Conservation (phyloP, 2,888 invertebrate species). For the Dromius quadrimaculatus region DNA sequence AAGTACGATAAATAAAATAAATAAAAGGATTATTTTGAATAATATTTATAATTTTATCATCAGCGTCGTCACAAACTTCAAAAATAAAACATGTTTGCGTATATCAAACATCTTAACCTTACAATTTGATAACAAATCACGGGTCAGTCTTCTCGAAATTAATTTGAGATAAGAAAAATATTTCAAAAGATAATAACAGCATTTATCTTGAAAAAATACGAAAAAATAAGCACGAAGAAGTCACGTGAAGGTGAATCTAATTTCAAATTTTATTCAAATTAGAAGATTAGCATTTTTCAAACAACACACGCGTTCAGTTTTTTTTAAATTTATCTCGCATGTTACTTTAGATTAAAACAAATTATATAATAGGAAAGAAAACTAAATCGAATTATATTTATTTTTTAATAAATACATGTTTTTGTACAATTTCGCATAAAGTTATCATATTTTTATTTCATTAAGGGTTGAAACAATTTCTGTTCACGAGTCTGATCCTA, state of each 20-base stretch:
- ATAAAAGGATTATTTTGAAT: too few species aligned
- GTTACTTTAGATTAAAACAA: neutral
- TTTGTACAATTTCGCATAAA: too few species aligned
- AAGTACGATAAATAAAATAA: too few species aligned
- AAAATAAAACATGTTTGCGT: too few species aligned
- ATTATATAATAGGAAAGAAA: neutral
- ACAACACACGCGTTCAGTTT: neutral
- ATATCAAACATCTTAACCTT: too few species aligned
- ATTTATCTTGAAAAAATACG: conserved; percentile 30
- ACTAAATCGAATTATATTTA: neutral
- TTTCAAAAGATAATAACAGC: conserved; percentile 16
- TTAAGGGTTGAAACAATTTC: too few species aligned
- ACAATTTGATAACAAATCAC: too few species aligned
- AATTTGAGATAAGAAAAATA: conserved; percentile 1
- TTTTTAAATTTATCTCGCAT: conserved; percentile 1
- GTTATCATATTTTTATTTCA: too few species aligned
- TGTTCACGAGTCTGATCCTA: too few species aligned
- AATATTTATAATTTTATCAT: too few species aligned
- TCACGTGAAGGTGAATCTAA: conserved; percentile 46
- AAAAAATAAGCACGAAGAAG: conserved; percentile 20
- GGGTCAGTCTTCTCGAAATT: too few species aligned
- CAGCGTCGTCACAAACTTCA: too few species aligned
- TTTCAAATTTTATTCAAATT: conserved; percentile 17
- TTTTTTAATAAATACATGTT: neutral
- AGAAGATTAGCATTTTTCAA: conserved; percentile 3